Percentiles rank a stretch among this genome's conserved stretches.
Conservation (phyloP, 1,140 invertebrate species). For the Branchinecta lindahli region DNA sequence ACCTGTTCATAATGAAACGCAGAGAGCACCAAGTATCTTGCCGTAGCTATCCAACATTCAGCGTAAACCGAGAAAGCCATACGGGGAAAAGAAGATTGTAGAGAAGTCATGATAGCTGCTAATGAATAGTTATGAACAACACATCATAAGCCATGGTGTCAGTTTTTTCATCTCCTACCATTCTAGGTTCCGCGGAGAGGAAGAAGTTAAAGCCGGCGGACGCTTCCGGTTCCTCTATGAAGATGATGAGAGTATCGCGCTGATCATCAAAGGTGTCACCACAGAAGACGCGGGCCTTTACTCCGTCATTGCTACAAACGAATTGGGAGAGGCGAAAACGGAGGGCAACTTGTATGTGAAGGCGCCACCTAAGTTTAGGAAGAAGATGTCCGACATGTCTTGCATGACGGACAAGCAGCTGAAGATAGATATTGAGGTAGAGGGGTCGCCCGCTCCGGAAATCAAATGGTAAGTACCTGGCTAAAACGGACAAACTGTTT, state of each 20-base stretch:
- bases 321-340: slow-evolving; percentile 62
- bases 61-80: too few relatives aligned
- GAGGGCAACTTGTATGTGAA: slow-evolving; percentile 56
- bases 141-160: too few relatives aligned
- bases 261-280: slow-evolving; percentile 76
- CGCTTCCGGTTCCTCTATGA: slow-evolving; percentile 77
- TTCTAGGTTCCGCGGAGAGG: slow-evolving; percentile 55
- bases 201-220: slow-evolving; percentile 59
- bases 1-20: too few relatives aligned
- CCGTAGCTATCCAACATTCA: too few relatives aligned
- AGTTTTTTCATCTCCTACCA: not conserved
- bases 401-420: slow-evolving; percentile 49
- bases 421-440: slow-evolving; percentile 58
- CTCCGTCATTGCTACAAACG: slow-evolving; percentile 66
- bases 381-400: slow-evolving; percentile 54
- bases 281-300: slow-evolving; percentile 70
- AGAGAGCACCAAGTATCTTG: too few relatives aligned
- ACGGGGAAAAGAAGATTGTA: too few relatives aligned
- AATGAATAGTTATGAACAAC: too few relatives aligned
- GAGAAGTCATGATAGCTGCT: too few relatives aligned
- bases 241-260: slow-evolving; percentile 73
- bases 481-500: not conserved
- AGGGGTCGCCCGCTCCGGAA: slow-evolving; percentile 61
- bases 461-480: slow-evolving; percentile 44
- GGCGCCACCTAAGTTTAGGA: slow-evolving; percentile 62